phyloP scores from a whole-genome alignment of 2,113 vertebrate genomes.

The Cricetomys ansorgei region DNA sequence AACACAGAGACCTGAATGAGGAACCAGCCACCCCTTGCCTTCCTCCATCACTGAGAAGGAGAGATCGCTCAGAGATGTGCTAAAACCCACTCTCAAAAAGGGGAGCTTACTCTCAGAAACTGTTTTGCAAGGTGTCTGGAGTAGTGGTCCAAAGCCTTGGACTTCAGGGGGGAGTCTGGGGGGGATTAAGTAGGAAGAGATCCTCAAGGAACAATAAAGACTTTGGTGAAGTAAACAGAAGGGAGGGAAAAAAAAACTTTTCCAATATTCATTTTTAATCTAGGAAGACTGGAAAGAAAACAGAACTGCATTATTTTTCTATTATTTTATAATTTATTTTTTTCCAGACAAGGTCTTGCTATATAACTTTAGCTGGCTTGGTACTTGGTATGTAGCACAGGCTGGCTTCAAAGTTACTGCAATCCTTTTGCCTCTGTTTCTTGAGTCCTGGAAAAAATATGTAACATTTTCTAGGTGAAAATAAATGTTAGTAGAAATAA shows the following conservation, averaged over 20 bases:
- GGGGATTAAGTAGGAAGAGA: background rate
- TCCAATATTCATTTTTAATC: background rate
- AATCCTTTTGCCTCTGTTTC: background rate
- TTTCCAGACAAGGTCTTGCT: background rate
- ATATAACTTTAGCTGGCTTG: background rate
- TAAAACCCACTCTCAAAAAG: background rate
- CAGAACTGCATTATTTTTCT: background rate
- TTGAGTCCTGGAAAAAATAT: background rate
- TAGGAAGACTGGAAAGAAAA: background rate
- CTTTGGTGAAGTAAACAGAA: background rate
- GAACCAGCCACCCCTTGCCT: background rate
- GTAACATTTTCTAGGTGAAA: background rate
- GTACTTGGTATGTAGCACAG: background rate
- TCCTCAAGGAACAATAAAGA: background rate
- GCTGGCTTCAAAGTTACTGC: background rate
- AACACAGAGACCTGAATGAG: too few species aligned
- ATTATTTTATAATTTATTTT: background rate
- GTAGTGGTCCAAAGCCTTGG: background rate
- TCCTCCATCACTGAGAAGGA: fast-evolving
- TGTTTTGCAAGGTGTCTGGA: background rate
- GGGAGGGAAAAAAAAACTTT: background rate
- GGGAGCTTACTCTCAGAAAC: background rate
- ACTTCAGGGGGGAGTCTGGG: fast-evolving
- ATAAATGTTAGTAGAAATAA: background rate
- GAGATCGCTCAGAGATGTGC: background rate